Percentiles rank a stretch among this genome's conserved stretches.
Conservation (phyloP, 2,113 vertebrate genomes). For the Lonchura striata region DNA sequence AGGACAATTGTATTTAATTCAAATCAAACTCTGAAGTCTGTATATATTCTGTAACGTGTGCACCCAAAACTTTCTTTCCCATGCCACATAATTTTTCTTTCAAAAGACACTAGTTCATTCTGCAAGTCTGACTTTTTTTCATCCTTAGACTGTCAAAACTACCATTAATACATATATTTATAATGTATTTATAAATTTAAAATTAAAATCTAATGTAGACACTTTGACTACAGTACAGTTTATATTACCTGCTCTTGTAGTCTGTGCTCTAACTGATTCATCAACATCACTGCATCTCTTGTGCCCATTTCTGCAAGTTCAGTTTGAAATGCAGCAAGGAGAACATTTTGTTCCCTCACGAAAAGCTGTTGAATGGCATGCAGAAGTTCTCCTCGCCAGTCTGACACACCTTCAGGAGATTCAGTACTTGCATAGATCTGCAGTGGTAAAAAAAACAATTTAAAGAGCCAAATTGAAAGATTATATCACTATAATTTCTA, state of each 20-base stretch:
- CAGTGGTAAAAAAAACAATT: background rate
- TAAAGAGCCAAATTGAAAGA: background rate
- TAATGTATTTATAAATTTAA: background rate
- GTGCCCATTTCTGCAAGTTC: constrained; percentile 79
- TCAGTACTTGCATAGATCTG: constrained; percentile 60
- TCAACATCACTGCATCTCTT: constrained; percentile 76
- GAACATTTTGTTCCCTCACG: constrained; percentile 77
- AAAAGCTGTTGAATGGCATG: constrained; percentile 85
- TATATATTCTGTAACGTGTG: background rate
- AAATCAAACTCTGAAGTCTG: background rate
- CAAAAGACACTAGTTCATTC: background rate
- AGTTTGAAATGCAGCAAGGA: constrained; percentile 79
- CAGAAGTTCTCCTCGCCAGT: constrained; percentile 89
- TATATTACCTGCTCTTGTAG: constrained; percentile 85
- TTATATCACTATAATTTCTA: background rate
- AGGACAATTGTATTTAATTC: background rate
- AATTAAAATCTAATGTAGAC: background rate
- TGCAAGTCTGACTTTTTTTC: background rate
- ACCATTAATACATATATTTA: background rate
- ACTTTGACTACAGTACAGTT: background rate
- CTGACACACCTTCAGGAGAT: constrained; percentile 56
- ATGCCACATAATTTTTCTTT: background rate
- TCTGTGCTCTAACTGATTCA: constrained; percentile 83
- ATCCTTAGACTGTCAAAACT: background rate
- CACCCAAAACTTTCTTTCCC: background rate